A percentile compares a stretch with the other conserved stretches of the same genome.
These are phyloP conservation scores for Thryonomys swinderianus DNA, from an alignment of 2,113 vertebrate genomes.

Conservation along the genomic window DNA sequence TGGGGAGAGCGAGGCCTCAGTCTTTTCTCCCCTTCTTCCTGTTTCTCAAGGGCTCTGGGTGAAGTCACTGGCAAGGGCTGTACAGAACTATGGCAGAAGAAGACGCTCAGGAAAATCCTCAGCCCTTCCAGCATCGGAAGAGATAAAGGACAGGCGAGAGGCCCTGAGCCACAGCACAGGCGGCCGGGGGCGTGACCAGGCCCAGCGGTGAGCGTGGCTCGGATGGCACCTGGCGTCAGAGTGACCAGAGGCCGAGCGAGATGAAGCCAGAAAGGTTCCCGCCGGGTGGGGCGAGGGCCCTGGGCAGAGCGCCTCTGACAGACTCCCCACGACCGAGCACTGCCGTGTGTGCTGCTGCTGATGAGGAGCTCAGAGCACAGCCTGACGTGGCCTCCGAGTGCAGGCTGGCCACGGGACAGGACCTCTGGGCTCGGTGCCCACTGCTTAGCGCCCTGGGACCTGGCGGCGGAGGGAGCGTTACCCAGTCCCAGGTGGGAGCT, in stretches of 20 bases:
- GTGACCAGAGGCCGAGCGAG: not conserved
- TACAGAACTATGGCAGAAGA: not conserved
- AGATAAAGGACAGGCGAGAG: not conserved
- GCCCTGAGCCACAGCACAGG: not conserved
- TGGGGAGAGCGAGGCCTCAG: not conserved
- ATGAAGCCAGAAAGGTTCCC: not conserved
- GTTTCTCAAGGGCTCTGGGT: not conserved
- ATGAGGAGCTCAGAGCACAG: not conserved
- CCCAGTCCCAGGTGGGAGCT: not conserved
- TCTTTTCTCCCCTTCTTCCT: not conserved
- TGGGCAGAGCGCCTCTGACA: not conserved
- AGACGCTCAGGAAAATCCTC: not conserved
- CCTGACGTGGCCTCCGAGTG: not conserved
- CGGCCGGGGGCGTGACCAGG: not conserved
- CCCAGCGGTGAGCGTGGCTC: not conserved
- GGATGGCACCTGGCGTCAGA: not conserved
- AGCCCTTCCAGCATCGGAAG: not conserved
- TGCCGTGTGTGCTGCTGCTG: not conserved
- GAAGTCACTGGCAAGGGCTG: not conserved
- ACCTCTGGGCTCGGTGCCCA: not conserved
- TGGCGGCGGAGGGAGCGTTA: not conserved
- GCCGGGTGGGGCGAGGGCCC: no score
- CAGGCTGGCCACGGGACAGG: not conserved
- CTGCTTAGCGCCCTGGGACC: not conserved
- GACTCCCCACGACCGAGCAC: not conserved